A percentile compares a stretch with the other conserved stretches of the same genome.
Conservation (phyloP, 2,797 vertebrate genomes). For the Orestias chungarensis region DNA sequence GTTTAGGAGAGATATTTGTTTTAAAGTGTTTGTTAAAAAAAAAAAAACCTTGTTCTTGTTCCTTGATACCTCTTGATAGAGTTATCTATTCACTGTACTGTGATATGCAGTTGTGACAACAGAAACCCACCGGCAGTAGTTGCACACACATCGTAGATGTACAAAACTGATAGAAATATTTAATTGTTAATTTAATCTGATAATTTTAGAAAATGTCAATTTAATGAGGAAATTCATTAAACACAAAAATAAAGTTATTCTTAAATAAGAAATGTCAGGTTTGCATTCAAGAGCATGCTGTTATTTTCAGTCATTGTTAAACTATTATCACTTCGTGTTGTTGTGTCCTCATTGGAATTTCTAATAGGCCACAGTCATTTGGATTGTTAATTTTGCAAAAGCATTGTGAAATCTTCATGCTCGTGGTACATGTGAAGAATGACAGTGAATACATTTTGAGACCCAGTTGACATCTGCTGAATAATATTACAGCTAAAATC, state of each 20-base stretch:
- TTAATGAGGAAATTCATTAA: slow-evolving; percentile 21
- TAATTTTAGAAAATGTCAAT: slow-evolving; percentile 21
- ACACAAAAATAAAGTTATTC: slow-evolving; percentile 15
- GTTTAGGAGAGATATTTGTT: not conserved
- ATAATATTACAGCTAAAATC: slow-evolving; percentile 38
- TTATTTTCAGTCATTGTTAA: slow-evolving; percentile 54
- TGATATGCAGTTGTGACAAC: not conserved
- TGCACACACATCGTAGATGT: not conserved
- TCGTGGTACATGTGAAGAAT: slow-evolving; percentile 46
- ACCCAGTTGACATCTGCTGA: slow-evolving; percentile 35
- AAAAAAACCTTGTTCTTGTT: not conserved
- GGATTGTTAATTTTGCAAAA: slow-evolving; percentile 53
- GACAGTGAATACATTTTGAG: slow-evolving; percentile 44
- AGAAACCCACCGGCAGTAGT: not conserved
- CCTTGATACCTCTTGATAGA: not conserved
- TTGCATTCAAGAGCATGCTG: slow-evolving; percentile 14
- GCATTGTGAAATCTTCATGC: slow-evolving; percentile 46
- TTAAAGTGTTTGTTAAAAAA: not conserved
- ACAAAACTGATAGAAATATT: not conserved
- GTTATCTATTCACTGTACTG: not conserved
- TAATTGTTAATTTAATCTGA: slow-evolving; percentile 22
- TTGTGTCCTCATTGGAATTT: slow-evolving; percentile 45
- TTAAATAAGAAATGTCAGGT: slow-evolving; percentile 39
- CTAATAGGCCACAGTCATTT: slow-evolving; percentile 41
- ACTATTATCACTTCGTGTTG: slow-evolving; percentile 53